Evolutionary conservation across 2,888 invertebrate genomes (phyloP), one percentile per base, ranked within the genome.

Genomic region (Gibbula magus): DNA sequence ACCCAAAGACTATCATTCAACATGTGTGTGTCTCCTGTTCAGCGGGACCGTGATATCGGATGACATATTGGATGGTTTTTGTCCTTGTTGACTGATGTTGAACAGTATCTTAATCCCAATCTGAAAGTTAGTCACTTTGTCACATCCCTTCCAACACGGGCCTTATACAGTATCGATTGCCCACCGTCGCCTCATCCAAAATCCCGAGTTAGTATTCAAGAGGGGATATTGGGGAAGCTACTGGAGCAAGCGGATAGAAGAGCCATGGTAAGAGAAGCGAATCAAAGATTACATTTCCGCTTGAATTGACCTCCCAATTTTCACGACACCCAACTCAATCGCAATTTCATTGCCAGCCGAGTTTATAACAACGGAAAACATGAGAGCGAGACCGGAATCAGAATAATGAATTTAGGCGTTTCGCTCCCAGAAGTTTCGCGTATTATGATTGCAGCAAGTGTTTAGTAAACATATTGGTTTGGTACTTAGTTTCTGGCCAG

Each of bases 311-410:
- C 61, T 61, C 61, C 61, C 61, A 61, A 61, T 61, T 25, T 61
- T 61, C 61, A 61, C 61, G 61, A 61, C 29, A 61, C 61, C 61
- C 61, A 61, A 61, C 61, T 61, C 61, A 61, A 61, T 61, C 61
- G 61, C 61, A 61, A 61, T 61, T 61, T 61, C 61, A 61, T 61
- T 61, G 61, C 61, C 25, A 29, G 61, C 29, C 61, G 29, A 61
- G 61, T 61, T 61, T 61, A 61, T 61, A 61, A 61, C 61, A 61
- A 29, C 61, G 61, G 61, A 61, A 61, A 61, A 61, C 61, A 61
- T 61, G 61, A 61, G 61, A 16, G 61, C 61, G 29, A 25, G 29
- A 29, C 61, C 61, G 61, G 61, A 20, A 29, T 61, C 61, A 61
- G 61, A 61, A 61, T 61, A 61, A 61, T 61, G 61, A 61, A 61